These are phyloP conservation scores for Chlorops oryzae DNA, from an alignment of 1,140 invertebrate genomes.

Conservation along the genomic window DNA sequence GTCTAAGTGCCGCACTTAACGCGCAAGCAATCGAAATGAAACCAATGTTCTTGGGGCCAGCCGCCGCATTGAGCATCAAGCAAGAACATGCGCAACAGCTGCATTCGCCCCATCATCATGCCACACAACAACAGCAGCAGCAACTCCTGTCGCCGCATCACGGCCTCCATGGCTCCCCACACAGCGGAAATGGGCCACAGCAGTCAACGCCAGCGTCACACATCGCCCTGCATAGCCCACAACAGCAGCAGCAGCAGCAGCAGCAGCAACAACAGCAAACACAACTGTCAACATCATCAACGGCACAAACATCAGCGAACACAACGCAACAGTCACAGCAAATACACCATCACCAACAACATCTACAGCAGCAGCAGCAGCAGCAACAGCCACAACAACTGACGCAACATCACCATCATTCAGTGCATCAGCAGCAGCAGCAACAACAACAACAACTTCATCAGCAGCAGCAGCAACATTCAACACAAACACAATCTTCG, in stretches of 20 bases:
- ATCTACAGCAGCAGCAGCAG: slow-evolving; percentile 17
- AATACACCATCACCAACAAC: slow-evolving; percentile 9
- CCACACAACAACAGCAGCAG: slow-evolving; percentile 26
- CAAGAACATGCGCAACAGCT: slow-evolving; percentile 30
- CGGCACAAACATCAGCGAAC: slow-evolving; percentile 18
- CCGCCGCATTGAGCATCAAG: slow-evolving; percentile 35
- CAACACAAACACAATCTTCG: slow-evolving; percentile 41
- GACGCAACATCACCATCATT: slow-evolving; percentile 50
- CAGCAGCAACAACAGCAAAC: slow-evolving; percentile 10
- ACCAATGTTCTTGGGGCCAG: slow-evolving; percentile 39
- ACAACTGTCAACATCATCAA: slow-evolving; percentile 7
- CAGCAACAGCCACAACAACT: slow-evolving; percentile 32
- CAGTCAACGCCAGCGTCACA: slow-evolving; percentile 1
- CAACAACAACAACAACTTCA: slow-evolving; percentile 19
- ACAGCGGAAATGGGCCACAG: slow-evolving; percentile 2
- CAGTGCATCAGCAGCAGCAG: slow-evolving; percentile 16
- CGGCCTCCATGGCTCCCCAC: slow-evolving; percentile 22
- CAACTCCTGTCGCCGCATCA: slow-evolving; percentile 26
- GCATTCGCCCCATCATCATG: slow-evolving; percentile 25
- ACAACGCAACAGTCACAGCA: slow-evolving; percentile 30
- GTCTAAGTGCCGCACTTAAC: background rate
- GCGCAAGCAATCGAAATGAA: slow-evolving; percentile 39
- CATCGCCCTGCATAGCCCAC: slow-evolving; percentile 15
- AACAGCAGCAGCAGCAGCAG: slow-evolving; percentile 28
- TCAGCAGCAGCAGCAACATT: slow-evolving; percentile 25